phyloP scores from a whole-genome alignment of 2,797 vertebrate genomes.

The Fistularia commersonii region DNA sequence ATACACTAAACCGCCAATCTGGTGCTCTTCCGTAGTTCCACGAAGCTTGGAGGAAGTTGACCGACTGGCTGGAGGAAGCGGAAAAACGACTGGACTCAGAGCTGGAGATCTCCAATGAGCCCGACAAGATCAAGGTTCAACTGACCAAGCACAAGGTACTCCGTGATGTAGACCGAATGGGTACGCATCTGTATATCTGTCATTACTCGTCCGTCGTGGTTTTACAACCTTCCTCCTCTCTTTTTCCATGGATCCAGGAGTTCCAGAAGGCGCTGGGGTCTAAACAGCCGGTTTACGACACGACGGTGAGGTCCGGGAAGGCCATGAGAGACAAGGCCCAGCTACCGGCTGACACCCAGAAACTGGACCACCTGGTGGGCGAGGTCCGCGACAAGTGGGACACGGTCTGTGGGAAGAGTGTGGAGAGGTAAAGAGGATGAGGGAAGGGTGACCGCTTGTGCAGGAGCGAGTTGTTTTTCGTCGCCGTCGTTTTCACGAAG shows the following conservation, averaged over 20 bases:
- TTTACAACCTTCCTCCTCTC: no score
- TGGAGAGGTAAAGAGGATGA: conserved; percentile 82
- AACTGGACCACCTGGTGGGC: conserved; percentile 90
- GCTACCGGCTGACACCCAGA: conserved; percentile 87
- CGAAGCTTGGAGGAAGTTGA: conserved; percentile 96
- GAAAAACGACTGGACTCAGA: conserved; percentile 94
- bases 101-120: conserved; percentile 97
- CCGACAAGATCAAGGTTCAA: conserved; percentile 97
- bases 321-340: conserved; percentile 94
- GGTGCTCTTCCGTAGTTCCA: conserved; percentile 80
- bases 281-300: conserved; percentile 97
- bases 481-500: not conserved
- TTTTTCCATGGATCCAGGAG: conserved; percentile 73
- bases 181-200: not conserved
- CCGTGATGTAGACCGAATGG: not conserved
- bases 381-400: conserved; percentile 99
- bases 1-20: not conserved
- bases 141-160: conserved; percentile 94
- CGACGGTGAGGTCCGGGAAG: conserved; percentile 90
- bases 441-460: not conserved
- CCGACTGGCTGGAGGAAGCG: conserved; percentile 96
- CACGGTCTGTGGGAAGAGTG: conserved; percentile 97
- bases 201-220: not conserved
- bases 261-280: conserved; percentile 96
- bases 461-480: not conserved